Evolutionary conservation across 53 echinoderm and acorn worm species (phyloP), one percentile per base, ranked within the genome.

Genomic region (Paracentrotus lividus): DNA sequence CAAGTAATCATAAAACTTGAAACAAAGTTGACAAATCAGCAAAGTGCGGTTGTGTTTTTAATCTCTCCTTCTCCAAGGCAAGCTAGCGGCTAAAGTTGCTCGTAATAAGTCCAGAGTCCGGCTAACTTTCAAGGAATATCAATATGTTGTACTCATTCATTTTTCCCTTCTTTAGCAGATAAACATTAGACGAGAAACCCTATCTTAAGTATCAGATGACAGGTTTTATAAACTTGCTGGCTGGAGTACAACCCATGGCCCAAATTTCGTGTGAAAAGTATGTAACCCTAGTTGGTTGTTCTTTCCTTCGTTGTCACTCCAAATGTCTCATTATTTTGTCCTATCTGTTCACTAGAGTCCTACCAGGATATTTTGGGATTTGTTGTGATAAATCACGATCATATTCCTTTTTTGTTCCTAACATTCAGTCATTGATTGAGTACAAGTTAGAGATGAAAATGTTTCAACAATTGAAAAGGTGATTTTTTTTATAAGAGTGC

Each of bases 141-240:
- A 24, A 14, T 27, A 57, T n/a, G n/a, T 57, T 14, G 20, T 57
- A 1, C 57, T 13, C 6, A 57, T 20, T 45, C 81, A 47, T 81
- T 81, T 27, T 81, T 81, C 26, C 81, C 47, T 9, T 76, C 23
- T 24, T 81, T 13, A 9, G 49, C 8, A 45, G 2, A 47, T 45
- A 44, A 81, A 81, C 36, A 81, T 10, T 26, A 81, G 81, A 47
- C 26, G 27, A 49, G 81, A n/a, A 81, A 81, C 81, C 47, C 26
- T n/a, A 81, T 81, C 44, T 44, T 45, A 7, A 4, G 81, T 45
- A 81, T 81, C 47, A 8, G 0, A 5, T 81, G 81, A n/a, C 81
- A 81, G 24, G 44, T 81, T 81, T 44, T 81, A 47, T 86, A 86
- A 86, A 86, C 54, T 86, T 86, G 86, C 86, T 86, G 86, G 86